Conservation (phyloP, 2,113 vertebrate genomes). For the Neotoma lepida region DNA sequence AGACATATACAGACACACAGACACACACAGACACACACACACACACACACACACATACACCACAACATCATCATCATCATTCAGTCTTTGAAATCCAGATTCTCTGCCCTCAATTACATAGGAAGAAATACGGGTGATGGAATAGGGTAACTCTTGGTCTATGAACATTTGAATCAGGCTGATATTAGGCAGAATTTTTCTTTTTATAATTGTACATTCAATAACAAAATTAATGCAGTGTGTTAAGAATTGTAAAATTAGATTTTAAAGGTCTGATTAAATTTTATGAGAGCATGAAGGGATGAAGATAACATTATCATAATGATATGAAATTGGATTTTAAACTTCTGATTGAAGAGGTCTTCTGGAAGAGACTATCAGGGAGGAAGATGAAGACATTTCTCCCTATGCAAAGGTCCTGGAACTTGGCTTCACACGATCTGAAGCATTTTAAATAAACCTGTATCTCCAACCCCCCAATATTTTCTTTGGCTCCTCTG, state of each 20-base stretch:
- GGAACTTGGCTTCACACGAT: neutral
- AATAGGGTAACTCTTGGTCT: neutral
- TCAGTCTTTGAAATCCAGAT: neutral
- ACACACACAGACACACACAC: too few relatives aligned
- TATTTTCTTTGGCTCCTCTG: neutral
- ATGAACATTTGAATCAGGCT: neutral
- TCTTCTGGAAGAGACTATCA: conserved; percentile 4
- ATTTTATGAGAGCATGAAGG: conserved; percentile 69
- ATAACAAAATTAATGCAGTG: conserved; percentile 65
- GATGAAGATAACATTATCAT: conserved; percentile 70
- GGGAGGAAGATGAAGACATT: conserved; percentile 26
- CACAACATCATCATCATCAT: neutral
- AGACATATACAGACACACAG: too few relatives aligned
- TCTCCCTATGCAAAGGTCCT: neutral
- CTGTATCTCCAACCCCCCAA: neutral
- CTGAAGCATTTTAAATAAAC: conserved; percentile 13
- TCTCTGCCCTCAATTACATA: neutral
- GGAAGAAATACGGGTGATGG: neutral
- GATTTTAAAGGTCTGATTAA: conserved; percentile 72
- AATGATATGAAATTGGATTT: conserved; percentile 57
- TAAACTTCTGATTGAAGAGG: conserved; percentile 55
- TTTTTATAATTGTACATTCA: conserved; percentile 58
- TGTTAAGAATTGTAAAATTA: conserved; percentile 71
- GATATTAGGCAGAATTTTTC: conserved; percentile 16
- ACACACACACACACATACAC: too few relatives aligned